phyloP scores from a whole-genome alignment of 2,888 invertebrate genomes.

The Papilio demoleus region DNA sequence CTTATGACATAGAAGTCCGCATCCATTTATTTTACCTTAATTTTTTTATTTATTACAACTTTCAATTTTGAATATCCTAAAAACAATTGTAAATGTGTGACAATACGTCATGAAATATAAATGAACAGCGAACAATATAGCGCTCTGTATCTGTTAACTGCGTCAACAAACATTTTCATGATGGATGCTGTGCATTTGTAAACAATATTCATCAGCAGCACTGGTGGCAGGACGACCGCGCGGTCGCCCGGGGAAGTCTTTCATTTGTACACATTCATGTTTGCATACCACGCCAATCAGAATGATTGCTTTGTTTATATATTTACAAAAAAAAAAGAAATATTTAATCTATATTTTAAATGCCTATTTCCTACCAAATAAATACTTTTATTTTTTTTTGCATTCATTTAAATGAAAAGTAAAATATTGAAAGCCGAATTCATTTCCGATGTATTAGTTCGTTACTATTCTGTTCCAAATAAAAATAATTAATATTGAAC shows the following conservation, averaged over 20 bases:
- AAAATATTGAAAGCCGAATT: neutral
- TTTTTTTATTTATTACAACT: neutral
- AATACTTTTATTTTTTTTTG: neutral
- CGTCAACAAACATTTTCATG: constrained; percentile 66
- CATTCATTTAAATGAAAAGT: neutral
- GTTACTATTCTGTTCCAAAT: constrained; percentile 48
- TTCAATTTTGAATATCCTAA: constrained; percentile 20
- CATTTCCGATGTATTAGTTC: constrained; percentile 32
- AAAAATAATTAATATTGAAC: constrained; percentile 23
- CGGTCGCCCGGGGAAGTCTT: constrained; percentile 62
- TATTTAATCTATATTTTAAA: constrained; percentile 4
- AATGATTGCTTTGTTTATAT: constrained; percentile 13
- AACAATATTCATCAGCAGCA: constrained; percentile 64
- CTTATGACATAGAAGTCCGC: too few relatives aligned
- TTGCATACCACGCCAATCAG: constrained; percentile 47
- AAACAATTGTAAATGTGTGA: constrained; percentile 28
- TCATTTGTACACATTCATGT: constrained; percentile 67
- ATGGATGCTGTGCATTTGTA: constrained; percentile 71
- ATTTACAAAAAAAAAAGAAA: neutral
- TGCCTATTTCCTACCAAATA: neutral
- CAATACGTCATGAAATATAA: constrained; percentile 44
- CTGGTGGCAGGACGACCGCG: constrained; percentile 39
- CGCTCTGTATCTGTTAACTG: constrained; percentile 53
- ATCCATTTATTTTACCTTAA: neutral
- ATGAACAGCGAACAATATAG: constrained; percentile 46